Evolutionary conservation across 2,113 vertebrate species (phyloP), one percentile per base, ranked within the genome.

Genomic region (Willisornis vidua): DNA sequence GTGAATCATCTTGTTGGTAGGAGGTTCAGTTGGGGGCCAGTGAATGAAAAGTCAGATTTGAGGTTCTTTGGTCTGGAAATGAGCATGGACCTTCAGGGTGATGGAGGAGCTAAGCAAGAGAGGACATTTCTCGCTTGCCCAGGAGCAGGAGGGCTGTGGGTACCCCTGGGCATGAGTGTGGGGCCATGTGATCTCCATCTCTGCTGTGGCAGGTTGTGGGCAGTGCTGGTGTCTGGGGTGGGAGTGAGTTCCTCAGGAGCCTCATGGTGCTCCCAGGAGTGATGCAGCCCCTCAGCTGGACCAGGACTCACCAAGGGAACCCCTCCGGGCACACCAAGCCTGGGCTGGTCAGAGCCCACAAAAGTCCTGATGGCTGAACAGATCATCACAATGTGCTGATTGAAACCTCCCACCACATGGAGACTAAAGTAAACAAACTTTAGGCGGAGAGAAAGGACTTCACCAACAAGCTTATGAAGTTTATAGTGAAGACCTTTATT

Each of bases 131-230:
- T 39, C 46, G 9, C 10, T 51, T 17, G 11, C 2, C 8, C 26
- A 7, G n/a, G 46, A 65, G 45, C 16, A 70, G 51, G 55, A 78
- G 46, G 20, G 31, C 62, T 49, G 37, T 7, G 29, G 5, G 10
- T 52, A 22, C 3, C 5, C 16, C 41, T 3, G 0, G 39, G 28
- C 6, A 8, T 10, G 22, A 12, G 1, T 14, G 23, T 46, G 70
- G 54, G 19, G 49, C 2, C 1, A 19, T 16, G 28, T 1, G 5
- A 75, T 12, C 31, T 77, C 35, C 33, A 9, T 28, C 7, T 8
- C 1, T 0, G 2, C 19, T 1, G 31, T 0, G 11, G 20, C 41
- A 74, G 49, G 49, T 12, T 11, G 22, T 0, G 1, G 10, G 25
- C 51, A 52, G 6, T 14, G 41, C 12, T 1, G 2, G 2, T 14